A percentile compares a stretch with the other conserved stretches of the same genome.
phyloP scores from a whole-genome alignment of 2,888 invertebrate genomes.

The Lochmaea capreae region DNA sequence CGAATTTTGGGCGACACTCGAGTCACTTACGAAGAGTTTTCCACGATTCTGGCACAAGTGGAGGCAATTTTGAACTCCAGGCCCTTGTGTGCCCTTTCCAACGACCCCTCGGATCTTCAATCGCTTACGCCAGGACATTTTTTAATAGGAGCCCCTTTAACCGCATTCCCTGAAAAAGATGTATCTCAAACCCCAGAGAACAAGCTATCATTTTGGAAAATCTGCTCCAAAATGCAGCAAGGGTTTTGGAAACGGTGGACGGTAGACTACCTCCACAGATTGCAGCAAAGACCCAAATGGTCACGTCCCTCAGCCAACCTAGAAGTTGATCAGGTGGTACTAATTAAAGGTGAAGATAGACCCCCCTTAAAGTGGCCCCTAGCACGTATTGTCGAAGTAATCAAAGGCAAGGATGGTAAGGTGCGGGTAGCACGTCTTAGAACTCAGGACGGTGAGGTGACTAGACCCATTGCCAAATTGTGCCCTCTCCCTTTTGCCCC shows the following conservation, averaged over 20 bases:
- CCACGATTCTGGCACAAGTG: conserved; percentile 4
- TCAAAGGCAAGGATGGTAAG: background rate
- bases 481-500: background rate
- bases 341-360: too few relatives aligned
- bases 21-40: conserved; percentile 12
- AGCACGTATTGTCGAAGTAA: background rate
- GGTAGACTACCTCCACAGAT: background rate
- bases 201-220: conserved; percentile 10
- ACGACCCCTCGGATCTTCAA: conserved; percentile 14
- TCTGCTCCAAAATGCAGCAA: background rate
- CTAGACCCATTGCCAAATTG: background rate
- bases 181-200: background rate
- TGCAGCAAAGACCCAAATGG: conserved; percentile 12
- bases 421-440: background rate
- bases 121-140: conserved; percentile 16
- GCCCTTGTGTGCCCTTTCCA: conserved; percentile 5
- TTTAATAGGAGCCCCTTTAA: conserved; percentile 7
- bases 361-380: too few relatives aligned
- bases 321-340: background rate
- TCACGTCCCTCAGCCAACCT: background rate
- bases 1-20: background rate
- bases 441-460: background rate
- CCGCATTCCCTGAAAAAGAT: conserved; percentile 8
- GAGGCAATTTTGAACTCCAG: conserved; percentile 18
- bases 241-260: conserved; percentile 14